Conservation (phyloP, 2,797 vertebrate species). For the Anguilla obscura region DNA sequence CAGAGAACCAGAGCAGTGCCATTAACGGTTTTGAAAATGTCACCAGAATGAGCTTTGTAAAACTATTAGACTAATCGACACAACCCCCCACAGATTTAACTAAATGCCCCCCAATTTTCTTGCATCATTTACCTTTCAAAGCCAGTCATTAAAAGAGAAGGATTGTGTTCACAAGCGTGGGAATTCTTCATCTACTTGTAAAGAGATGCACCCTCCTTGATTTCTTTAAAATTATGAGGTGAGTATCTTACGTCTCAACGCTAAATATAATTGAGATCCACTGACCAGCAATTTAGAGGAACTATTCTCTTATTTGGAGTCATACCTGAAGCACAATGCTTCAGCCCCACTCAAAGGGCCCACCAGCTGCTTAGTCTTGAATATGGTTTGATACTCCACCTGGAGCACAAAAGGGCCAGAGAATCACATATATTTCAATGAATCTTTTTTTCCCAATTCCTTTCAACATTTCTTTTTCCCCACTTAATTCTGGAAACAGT, state of each 20-base stretch:
- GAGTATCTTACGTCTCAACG: not conserved
- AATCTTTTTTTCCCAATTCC: not conserved
- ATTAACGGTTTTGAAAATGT: not conserved
- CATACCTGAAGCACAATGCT: not conserved
- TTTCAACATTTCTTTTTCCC: not conserved
- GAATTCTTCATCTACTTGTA: not conserved
- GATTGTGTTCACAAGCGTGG: not conserved
- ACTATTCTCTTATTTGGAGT: not conserved
- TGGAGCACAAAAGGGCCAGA: not conserved
- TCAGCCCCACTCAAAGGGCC: not conserved
- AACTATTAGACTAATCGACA: not conserved
- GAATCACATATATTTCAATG: not conserved
- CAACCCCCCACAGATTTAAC: no score
- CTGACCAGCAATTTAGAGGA: not conserved
- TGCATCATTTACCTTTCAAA: conserved; percentile 10
- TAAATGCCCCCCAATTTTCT: not conserved
- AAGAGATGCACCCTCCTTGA: not conserved
- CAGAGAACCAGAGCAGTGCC: not conserved
- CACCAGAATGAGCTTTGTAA: not conserved
- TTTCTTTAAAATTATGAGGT: not conserved
- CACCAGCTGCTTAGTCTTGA: not conserved
- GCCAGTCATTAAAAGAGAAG: not conserved
- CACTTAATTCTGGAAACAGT: not conserved
- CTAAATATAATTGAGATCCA: not conserved
- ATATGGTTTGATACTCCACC: not conserved